Evolutionary conservation across 23 tunicate species (phyloP).

Genomic region (Aplidium turbinatum): DNA sequence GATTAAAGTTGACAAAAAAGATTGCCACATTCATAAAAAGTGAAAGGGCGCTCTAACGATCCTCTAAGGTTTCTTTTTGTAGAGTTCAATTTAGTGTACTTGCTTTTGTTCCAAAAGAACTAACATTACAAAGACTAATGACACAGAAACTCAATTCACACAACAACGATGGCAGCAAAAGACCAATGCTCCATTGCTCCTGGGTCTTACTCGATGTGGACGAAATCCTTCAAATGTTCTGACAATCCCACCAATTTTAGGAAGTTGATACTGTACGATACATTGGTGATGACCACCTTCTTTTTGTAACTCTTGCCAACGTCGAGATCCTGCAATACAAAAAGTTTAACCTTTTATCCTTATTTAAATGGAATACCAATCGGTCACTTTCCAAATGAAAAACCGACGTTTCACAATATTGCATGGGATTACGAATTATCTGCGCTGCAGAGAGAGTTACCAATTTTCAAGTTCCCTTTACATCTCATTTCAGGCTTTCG

Average conservation of each 20-base stretch:
- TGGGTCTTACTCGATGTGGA: constrained; percentile 68
- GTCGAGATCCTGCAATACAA: constrained; percentile 88
- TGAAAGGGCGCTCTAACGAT: not conserved
- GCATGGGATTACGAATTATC: no score
- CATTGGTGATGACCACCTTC: constrained; percentile 86
- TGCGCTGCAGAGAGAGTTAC: no score
- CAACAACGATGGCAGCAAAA: not conserved
- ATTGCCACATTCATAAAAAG: not conserved
- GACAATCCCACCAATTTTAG: constrained; percentile 66
- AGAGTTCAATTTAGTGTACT: no score
- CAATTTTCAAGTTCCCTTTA: no score
- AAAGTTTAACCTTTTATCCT: no score
- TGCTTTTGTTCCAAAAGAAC: not conserved
- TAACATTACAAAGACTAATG: not conserved
- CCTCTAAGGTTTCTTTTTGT: no score
- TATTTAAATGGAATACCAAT: no score
- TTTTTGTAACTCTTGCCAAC: constrained; percentile 82
- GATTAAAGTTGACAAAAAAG: no score
- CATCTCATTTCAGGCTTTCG: no score
- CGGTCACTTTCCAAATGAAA: no score
- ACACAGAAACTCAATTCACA: not conserved
- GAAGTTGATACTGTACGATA: constrained; percentile 89
- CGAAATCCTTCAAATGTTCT: constrained; percentile 90
- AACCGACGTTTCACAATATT: no score
- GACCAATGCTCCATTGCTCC: not conserved